Base-by-base conservation (phyloP, 1,140 invertebrate genomes). In the Copidosoma floridanum region DNA sequence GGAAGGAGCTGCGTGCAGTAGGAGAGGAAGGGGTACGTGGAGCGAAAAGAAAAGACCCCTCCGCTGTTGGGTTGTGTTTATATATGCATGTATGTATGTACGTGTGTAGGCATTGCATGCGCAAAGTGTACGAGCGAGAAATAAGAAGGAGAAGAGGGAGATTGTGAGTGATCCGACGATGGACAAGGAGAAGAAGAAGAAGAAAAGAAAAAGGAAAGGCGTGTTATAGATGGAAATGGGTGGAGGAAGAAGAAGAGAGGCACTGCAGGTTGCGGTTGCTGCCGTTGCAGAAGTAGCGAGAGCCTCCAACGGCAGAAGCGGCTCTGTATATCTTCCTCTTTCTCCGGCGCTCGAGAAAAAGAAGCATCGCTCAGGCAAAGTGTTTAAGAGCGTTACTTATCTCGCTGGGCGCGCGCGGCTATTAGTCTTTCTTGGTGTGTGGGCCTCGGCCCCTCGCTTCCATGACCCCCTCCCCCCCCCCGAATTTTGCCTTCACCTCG, bases 301-400 rank as follows among this genome's bases (percentile, higher is more conserved):
- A n/a, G n/a, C n/a, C n/a, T n/a, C 51, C 38, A 55, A 53, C 18
- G 50, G 52, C 56, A 68, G 53, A 62, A 62, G 62, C 56, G 61
- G 68, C 65, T 67, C 64, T n/a, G n/a, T n/a, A n/a, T n/a, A n/a
- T n/a, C n/a, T n/a, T n/a, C n/a, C n/a, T n/a, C n/a, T n/a, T 64
- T 37, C 21, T 68, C 69, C 68, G 63, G n/a, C n/a, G n/a, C n/a
- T n/a, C n/a, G n/a, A n/a, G n/a, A n/a, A n/a, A 68, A 71, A 75
- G 72, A 78, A 74, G 74, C 72, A 77, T 77, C 72, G 75, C 71
- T 72, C 73, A 71, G 73, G 71, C 75, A 77, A 78, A 77, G 77
- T 78, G 75, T 79, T 79, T 78, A 79, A 79, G 73, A 76, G 74
- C 71, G 76, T 79, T 79, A 79, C 78, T 76, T 78, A 69, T n/a